Evolutionary conservation across 2,113 vertebrate species (phyloP), one percentile per base, ranked within the genome.

Genomic region (Oriolus oriolus): DNA sequence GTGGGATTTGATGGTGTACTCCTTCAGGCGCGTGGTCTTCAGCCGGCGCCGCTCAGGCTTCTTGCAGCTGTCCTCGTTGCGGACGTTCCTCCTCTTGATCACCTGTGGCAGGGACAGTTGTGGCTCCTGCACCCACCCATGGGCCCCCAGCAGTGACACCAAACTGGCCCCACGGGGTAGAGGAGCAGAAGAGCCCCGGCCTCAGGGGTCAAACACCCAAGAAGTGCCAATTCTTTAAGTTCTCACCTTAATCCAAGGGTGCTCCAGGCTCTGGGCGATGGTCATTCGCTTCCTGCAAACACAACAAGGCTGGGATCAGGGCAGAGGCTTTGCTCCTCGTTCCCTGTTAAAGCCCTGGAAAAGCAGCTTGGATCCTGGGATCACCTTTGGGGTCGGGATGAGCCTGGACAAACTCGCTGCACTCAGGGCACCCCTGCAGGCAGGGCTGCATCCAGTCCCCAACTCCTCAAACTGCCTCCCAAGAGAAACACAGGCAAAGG

Each of bases 1-100:
- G 97, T 99, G 99, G 1, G 99, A 99, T 92, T 99, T 99, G 98
- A 99, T 99, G 94, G 99, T 99, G 98, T 99, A 99, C 96, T 99
- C 99, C 98, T 99, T 99, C 86, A 99, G 98, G 44, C 99, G 99
- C 0, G 99, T 99, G 3, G 99, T 99, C 97, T 99, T 99, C 95
- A 99, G 98, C 35, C 99, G 98, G 13, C 99, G 98, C 13, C 99
- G 98, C 96, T 99, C 99, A 0, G 99, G 97, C 89, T 99, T 99
- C 95, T 98, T 98, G 89, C 98, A 93, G 13, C 95, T 98, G 86
- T 99, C 99, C 83, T 99, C 99, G 1, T 98, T 98, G 28, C 99
- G 98, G 35, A 99, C 99, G 1, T 99, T 99, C 63, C 99, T 98
- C 75, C 99, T 98, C 98, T 99, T 99, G 94, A 99, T 99, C 18